Conservation (phyloP, 2,888 invertebrate species). For the Eurytoma adleriae region DNA sequence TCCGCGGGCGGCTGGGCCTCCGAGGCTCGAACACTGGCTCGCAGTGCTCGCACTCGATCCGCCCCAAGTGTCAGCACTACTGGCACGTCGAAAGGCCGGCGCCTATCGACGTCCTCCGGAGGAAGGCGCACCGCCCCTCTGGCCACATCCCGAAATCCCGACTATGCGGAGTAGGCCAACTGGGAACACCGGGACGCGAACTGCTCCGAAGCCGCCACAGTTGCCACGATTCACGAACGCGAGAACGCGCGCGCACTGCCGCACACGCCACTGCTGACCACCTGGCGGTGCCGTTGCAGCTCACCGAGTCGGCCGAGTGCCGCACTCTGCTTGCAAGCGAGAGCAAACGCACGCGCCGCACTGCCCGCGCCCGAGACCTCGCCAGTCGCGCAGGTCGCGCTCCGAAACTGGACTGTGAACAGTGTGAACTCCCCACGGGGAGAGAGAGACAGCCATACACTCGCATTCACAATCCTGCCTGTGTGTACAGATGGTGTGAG, state of each 20-base stretch:
- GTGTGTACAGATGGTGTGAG: not conserved
- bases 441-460: not conserved
- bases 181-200: not conserved
- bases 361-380: not conserved
- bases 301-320: not conserved
- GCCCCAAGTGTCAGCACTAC: not conserved
- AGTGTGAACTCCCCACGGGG: no score
- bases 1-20: not conserved
- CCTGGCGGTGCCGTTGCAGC: slow-evolving; percentile 6
- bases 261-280: slow-evolving; percentile 19
- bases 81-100: no score
- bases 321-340: not conserved
- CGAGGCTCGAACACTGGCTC: not conserved
- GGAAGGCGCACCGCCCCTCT: no score
- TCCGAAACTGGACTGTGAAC: no score
- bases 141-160: not conserved
- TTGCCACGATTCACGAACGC: not conserved
- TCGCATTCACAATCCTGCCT: not conserved
- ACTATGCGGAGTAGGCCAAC: not conserved
- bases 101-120: no score
- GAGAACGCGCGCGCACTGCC: not conserved
- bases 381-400: not conserved
- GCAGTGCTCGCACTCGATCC: not conserved
- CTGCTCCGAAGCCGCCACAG: not conserved
- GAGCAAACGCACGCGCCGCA: not conserved